These are phyloP conservation scores for Leiothrix lutea DNA, from an alignment of 2,113 vertebrate species.

Conservation along the genomic window DNA sequence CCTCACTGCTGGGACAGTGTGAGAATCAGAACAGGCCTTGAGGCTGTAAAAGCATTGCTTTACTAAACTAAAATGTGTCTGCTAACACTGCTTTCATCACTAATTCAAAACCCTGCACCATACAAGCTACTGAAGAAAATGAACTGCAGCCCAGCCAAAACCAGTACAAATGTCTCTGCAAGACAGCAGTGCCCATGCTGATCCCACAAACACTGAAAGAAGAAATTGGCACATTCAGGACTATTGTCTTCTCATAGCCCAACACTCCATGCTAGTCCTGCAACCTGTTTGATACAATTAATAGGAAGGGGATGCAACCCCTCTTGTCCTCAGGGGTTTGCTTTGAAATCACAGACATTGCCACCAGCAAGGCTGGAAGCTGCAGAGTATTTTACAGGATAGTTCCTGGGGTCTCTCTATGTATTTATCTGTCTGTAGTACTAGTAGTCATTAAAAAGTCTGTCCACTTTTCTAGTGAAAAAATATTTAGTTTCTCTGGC, in stretches of 20 bases:
- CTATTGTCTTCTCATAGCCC: not conserved
- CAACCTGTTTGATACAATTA: not conserved
- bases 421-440: not conserved
- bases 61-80: fast-evolving
- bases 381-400: not conserved
- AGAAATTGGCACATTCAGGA: fast-evolving
- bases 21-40: not conserved
- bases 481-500: slow-evolving; percentile 29
- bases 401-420: not conserved
- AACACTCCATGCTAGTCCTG: not conserved
- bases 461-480: not conserved
- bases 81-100: not conserved
- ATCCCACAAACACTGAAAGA: not conserved
- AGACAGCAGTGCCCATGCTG: not conserved
- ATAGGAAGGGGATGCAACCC: not conserved
- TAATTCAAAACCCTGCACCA: not conserved
- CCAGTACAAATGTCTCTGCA: not conserved
- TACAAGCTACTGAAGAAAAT: not conserved
- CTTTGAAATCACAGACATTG: not conserved
- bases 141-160: not conserved
- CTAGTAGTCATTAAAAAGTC: not conserved
- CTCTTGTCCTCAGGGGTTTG: not conserved
- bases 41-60: fast-evolving
- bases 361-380: not conserved
- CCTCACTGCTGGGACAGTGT: fast-evolving